Evolutionary conservation across 2,888 invertebrate genomes (phyloP).

Genomic region (Criorhina ranunculi): DNA sequence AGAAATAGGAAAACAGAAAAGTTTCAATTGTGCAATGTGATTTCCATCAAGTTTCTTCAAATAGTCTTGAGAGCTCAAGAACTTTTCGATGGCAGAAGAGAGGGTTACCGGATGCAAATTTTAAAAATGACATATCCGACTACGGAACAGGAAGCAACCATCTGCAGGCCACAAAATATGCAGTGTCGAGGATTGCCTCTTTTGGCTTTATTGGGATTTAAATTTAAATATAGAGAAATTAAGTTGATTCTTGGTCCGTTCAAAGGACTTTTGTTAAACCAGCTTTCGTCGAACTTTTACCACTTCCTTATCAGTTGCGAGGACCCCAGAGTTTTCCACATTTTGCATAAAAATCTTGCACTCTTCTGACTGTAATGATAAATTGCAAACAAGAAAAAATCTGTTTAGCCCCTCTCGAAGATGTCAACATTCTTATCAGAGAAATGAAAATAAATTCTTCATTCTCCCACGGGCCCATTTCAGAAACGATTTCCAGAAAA

Average conservation of each 20-base stretch:
- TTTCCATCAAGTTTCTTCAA: slow-evolving; percentile 69
- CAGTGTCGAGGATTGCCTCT: background rate
- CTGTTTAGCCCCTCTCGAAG: background rate
- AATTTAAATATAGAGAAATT: slow-evolving; percentile 34
- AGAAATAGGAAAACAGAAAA: slow-evolving; percentile 51
- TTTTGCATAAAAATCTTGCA: background rate
- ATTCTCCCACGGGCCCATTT: background rate
- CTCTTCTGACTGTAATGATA: background rate
- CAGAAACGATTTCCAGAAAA: slow-evolving; percentile 2
- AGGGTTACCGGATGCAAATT: slow-evolving; percentile 56
- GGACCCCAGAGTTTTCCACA: background rate
- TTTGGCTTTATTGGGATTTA: slow-evolving; percentile 31
- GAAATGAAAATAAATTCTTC: slow-evolving; percentile 31
- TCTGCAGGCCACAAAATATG: slow-evolving; percentile 26
- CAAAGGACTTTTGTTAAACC: too few relatives aligned
- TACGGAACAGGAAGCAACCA: background rate
- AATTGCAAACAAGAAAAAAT: slow-evolving; percentile 1
- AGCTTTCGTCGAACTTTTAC: background rate
- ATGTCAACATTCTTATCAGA: slow-evolving; percentile 41
- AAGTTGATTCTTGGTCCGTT: slow-evolving; percentile 31
- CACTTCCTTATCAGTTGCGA: background rate
- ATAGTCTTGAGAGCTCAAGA: slow-evolving; percentile 54
- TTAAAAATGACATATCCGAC: slow-evolving; percentile 43
- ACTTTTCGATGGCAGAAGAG: slow-evolving; percentile 20
- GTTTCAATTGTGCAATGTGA: slow-evolving; percentile 68